phyloP scores from a whole-genome alignment of 2,797 vertebrate genomes.

The Ctenopoma multispine region DNA sequence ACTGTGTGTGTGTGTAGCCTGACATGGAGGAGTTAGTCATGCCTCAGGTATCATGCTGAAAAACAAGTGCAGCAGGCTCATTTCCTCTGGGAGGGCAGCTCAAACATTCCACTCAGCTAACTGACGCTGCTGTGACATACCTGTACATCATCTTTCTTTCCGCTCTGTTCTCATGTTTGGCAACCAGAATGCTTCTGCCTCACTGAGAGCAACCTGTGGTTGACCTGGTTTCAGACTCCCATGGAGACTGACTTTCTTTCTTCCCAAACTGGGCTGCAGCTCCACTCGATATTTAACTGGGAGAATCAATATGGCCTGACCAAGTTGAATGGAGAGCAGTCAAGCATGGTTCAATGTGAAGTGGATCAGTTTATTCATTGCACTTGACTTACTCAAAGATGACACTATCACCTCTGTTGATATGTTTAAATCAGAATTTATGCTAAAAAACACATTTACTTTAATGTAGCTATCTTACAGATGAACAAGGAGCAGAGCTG shows the following conservation, averaged over 20 bases:
- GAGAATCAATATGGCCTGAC: conserved; percentile 32
- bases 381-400: conserved; percentile 10
- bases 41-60: conserved; percentile 25
- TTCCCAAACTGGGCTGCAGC: conserved; percentile 41
- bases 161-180: conserved; percentile 1
- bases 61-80: conserved; percentile 39
- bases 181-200: conserved; percentile 26
- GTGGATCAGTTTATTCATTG: conserved; percentile 33
- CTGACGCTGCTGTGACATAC: conserved; percentile 26
- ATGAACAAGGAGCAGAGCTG: too few species aligned
- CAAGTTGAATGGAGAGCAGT: conserved; percentile 31
- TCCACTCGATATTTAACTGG: conserved; percentile 49
- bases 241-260: conserved; percentile 36
- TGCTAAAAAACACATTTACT: too few species aligned
- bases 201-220: conserved; percentile 48
- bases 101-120: conserved; percentile 25
- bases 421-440: conserved; percentile 22
- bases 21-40: conserved; percentile 18
- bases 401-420: conserved; percentile 4
- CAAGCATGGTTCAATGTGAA: conserved; percentile 5
- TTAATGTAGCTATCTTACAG: too few species aligned
- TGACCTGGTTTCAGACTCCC: conserved; percentile 52
- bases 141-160: conserved; percentile 9
- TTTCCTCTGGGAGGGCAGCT: conserved; percentile 28
- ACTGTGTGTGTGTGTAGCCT: conserved; percentile 3